A percentile compares a stretch with the other conserved stretches of the same genome.
phyloP scores from a whole-genome alignment of 2,888 invertebrate species.

The Hemaris fuciformis region DNA sequence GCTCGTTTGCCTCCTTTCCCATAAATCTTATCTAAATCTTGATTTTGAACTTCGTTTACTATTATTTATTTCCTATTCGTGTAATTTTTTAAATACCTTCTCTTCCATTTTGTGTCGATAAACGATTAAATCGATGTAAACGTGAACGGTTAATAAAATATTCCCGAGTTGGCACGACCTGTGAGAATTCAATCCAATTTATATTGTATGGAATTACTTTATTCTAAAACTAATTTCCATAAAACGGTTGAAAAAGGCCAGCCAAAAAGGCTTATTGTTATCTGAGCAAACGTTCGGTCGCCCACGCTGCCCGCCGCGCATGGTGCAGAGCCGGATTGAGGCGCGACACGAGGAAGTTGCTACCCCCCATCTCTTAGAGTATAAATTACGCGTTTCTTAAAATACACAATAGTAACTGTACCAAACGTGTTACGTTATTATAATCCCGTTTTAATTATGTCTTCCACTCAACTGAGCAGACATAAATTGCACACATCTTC shows the following conservation, averaged over 20 bases:
- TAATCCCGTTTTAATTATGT: no score
- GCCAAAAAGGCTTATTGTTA: slow-evolving; percentile 42
- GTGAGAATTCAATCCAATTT: slow-evolving; percentile 25
- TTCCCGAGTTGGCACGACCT: slow-evolving; percentile 5
- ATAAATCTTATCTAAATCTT: no score
- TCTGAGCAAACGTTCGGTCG: slow-evolving; percentile 39
- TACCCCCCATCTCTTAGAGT: background rate
- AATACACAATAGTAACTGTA: no score
- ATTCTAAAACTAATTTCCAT: slow-evolving; percentile 58
- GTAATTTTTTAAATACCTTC: background rate
- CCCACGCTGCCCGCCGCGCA: slow-evolving; percentile 21
- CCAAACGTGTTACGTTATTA: no score
- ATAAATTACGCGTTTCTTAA: background rate
- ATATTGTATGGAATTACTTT: slow-evolving; percentile 28
- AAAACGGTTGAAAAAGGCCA: slow-evolving; percentile 44
- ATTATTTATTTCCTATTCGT: no score
- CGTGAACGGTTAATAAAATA: background rate
- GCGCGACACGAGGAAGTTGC: background rate
- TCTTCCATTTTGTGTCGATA: background rate
- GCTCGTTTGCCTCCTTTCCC: no score
- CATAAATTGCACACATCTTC: no score
- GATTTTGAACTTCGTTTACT: no score
- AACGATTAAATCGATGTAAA: background rate
- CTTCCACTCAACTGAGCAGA: no score
- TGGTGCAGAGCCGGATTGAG: slow-evolving; percentile 20